A percentile compares a stretch with the other conserved stretches of the same genome.
Conservation (phyloP, 2,113 vertebrate species). For the Tylochromis polylepis region DNA sequence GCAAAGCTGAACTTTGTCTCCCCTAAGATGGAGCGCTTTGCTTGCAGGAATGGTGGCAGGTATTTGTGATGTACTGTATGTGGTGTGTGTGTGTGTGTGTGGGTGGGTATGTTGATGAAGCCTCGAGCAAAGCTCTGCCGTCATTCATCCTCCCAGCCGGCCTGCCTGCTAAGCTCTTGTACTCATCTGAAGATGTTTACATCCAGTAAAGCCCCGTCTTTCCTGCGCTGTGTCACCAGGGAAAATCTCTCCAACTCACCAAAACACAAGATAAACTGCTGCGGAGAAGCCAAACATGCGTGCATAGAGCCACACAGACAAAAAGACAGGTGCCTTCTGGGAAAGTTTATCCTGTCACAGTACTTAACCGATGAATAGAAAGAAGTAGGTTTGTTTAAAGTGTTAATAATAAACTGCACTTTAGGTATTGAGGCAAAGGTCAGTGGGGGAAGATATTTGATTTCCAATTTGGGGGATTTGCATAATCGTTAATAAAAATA, state of each 20-base stretch:
- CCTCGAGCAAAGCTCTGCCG: conserved; percentile 13
- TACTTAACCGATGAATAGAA: not conserved
- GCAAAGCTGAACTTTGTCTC: not conserved
- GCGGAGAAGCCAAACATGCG: not conserved
- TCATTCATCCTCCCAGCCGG: conserved; percentile 25
- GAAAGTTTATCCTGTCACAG: not conserved
- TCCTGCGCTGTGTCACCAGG: not conserved
- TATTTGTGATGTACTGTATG: conserved; percentile 1
- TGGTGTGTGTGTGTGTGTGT: conserved; percentile 17
- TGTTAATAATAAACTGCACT: not conserved
- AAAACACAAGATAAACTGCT: not conserved
- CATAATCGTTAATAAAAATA: not conserved
- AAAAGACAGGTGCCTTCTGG: not conserved
- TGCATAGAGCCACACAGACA: not conserved
- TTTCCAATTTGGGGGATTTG: not conserved
- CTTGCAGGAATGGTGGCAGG: not conserved
- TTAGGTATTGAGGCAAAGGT: not conserved
- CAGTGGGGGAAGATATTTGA: fast-evolving
- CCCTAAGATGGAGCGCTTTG: not conserved
- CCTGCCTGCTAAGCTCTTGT: conserved; percentile 12
- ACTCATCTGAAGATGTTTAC: conserved; percentile 48
- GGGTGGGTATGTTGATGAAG: conserved; percentile 7
- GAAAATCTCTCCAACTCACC: not conserved
- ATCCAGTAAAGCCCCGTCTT: conserved; percentile 17
- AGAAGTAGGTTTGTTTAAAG: not conserved